Conservation (phyloP, 2,797 vertebrate genomes). For the Hylomyscus alleni region DNA sequence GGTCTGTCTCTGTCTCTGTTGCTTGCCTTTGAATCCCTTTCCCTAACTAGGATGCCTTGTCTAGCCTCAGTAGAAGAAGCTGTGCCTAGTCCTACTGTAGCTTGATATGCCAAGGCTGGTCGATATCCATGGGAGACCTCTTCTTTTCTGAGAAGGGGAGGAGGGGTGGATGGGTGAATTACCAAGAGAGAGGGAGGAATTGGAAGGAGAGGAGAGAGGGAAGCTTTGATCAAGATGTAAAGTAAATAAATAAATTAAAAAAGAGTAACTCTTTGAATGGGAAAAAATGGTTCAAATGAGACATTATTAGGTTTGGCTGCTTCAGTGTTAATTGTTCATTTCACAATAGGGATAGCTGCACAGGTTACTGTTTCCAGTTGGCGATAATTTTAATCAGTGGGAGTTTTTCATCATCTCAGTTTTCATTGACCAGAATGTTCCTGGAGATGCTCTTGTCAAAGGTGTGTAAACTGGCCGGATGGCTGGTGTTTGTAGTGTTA, state of each 20-base stretch:
- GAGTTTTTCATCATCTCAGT: conserved; percentile 44
- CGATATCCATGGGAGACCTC: not conserved
- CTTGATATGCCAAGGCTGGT: not conserved
- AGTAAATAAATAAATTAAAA: not conserved
- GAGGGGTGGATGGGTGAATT: not conserved
- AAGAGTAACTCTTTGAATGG: conserved; percentile 34
- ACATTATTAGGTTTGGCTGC: not conserved
- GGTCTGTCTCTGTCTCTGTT: not conserved
- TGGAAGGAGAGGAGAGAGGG: not conserved
- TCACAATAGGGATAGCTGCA: conserved; percentile 36
- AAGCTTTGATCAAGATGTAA: not conserved
- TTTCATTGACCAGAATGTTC: conserved; percentile 53
- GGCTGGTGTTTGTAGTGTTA: conserved; percentile 35
- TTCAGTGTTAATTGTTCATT: not conserved
- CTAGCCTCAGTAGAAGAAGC: not conserved
- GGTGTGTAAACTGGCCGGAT: conserved; percentile 26
- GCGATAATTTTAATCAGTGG: conserved; percentile 15
- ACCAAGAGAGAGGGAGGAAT: not conserved
- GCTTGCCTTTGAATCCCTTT: not conserved
- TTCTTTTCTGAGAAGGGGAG: not conserved
- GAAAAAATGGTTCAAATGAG: conserved; percentile 31
- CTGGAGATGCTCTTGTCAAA: conserved; percentile 31
- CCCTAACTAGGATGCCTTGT: not conserved
- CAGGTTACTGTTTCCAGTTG: conserved; percentile 66
- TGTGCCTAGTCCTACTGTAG: not conserved